Percentiles rank a stretch among this genome's conserved stretches.
phyloP scores from a whole-genome alignment of 1,140 invertebrate genomes.

The Colletes latitarsis region DNA sequence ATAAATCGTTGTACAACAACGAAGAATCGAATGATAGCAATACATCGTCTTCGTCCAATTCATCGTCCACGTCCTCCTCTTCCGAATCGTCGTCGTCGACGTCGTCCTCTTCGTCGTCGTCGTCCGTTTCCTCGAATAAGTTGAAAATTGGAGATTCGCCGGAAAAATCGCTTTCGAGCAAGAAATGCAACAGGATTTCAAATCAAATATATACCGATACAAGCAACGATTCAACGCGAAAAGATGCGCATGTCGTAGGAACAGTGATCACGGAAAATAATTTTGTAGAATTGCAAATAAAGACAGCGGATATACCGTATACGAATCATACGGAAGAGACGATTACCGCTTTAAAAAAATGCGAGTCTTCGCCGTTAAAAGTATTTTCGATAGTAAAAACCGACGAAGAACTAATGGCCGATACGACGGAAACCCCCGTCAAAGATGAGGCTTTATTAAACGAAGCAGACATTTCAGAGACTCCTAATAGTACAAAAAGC shows the following conservation, averaged over 20 bases:
- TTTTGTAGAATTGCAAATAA: background rate
- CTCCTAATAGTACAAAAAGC: constrained; percentile 74
- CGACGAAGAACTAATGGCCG: constrained; percentile 45
- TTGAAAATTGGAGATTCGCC: constrained; percentile 45
- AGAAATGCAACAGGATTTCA: constrained; percentile 25
- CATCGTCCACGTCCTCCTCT: background rate
- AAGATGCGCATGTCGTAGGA: background rate
- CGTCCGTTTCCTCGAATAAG: constrained; percentile 48
- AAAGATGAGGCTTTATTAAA: constrained; percentile 71
- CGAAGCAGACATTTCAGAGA: constrained; percentile 75
- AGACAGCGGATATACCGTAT: background rate
- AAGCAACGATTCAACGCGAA: constrained; percentile 39
- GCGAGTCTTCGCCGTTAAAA: constrained; percentile 69
- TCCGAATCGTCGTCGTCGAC: constrained; percentile 51
- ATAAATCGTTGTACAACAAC: constrained; percentile 5
- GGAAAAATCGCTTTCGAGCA: constrained; percentile 12
- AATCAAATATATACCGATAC: constrained; percentile 54
- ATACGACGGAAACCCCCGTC: constrained; percentile 72
- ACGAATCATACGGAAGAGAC: background rate
- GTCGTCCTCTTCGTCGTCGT: constrained; percentile 57
- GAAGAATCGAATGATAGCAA: constrained; percentile 36
- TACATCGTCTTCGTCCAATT: background rate
- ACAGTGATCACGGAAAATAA: constrained; percentile 20
- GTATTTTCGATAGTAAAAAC: constrained; percentile 68
- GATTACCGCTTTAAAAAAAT: background rate